Evolutionary conservation across 2,113 vertebrate species (phyloP), one percentile per base, ranked within the genome.

Genomic region (Nymphicus hollandicus): DNA sequence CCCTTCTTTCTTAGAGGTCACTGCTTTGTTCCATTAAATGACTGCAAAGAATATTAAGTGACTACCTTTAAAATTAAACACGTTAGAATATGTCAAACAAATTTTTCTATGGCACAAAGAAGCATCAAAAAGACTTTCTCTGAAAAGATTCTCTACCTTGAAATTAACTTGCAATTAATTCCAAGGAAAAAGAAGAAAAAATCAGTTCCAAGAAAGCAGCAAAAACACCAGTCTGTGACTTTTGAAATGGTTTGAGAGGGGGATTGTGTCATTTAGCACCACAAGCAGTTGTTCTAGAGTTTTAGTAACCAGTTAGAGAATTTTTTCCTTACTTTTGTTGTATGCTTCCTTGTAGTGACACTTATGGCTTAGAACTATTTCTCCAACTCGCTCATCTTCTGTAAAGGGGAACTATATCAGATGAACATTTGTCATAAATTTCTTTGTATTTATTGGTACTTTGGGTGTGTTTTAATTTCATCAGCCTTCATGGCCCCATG

Each of bases 301-400:
- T 86, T 35, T 35, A 52, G 46, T 61, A 74, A n/a, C 6, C 33
- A 68, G 27, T 23, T 66, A 70, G 63, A 81, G 93, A 55, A 2
- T 2, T 65, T 83, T 83, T 60, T 85, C 58, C 89, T 87, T 93
- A 64, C n/a, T 47, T 95, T 63, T 76, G 24, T 86, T 91, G 24
- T 61, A 5, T 88, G 71, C 60, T 66, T 10, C 29, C 52, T 87
- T 91, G 78, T 47, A 69, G 31, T 31, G 39, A 76, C 50, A 33
- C 50, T 91, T 95, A 71, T 47, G 73, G 35, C 81, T 96, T 94
- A 92, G 81, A 97, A 91, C 55, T 77, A 28, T 81, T 87, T 94
- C 43, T 85, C 61, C 50, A 92, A 2, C 70, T 95, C 86, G 47
- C 69, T 86, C 41, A 37, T 83, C 86, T 86, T 61, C 60, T 88